Evolutionary conservation across 2,888 invertebrate species (phyloP).

Genomic region (Alcis repandata): DNA sequence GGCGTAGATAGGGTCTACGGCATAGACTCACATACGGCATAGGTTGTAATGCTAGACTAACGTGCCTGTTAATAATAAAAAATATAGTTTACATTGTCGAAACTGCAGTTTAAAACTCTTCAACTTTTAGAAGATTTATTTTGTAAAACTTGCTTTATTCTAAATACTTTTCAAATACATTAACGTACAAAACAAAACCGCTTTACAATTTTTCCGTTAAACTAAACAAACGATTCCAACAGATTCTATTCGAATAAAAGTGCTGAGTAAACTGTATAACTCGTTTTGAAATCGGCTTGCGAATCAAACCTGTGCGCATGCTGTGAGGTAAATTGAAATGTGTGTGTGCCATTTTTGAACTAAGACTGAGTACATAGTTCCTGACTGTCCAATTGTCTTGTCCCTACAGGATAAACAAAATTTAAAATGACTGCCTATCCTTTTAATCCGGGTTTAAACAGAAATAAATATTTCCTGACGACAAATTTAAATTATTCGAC

Average conservation of each 20-base stretch:
- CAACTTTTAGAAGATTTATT: background rate
- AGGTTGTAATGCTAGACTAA: background rate
- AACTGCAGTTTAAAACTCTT: background rate
- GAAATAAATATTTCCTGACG: no score
- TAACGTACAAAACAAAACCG: background rate
- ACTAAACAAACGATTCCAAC: constrained; percentile 27
- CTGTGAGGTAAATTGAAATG: background rate
- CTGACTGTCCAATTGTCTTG: no score
- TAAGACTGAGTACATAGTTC: no score
- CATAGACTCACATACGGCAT: no score
- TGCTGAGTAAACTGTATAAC: constrained; percentile 40
- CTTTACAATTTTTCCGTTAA: constrained; percentile 2
- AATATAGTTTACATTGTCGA: background rate
- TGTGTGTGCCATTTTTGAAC: constrained; percentile 18
- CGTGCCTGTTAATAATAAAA: background rate
- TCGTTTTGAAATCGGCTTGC: constrained; percentile 44
- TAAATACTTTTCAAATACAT: background rate
- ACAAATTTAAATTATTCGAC: no score
- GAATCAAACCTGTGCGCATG: background rate
- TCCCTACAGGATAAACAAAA: background rate
- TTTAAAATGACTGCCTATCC: background rate
- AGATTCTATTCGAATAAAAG: constrained; percentile 35
- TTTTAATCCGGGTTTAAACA: no score
- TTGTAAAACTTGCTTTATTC: background rate
- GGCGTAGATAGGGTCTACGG: no score